These are phyloP conservation scores for Syngnathus typhle DNA, from an alignment of 2,113 vertebrate genomes.

Conservation along the genomic window DNA sequence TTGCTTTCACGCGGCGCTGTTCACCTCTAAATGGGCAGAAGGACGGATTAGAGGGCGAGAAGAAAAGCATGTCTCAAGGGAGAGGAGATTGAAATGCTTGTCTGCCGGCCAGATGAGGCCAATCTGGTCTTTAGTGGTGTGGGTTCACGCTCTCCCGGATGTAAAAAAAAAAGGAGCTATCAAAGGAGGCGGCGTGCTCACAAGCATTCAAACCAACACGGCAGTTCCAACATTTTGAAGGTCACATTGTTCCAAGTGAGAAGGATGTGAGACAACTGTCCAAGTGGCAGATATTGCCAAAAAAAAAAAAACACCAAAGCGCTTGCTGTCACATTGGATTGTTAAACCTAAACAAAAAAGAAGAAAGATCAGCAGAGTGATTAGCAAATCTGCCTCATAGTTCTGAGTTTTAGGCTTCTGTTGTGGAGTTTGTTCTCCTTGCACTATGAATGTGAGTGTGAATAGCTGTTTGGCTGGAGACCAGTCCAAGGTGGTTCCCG, in stretches of 20 bases:
- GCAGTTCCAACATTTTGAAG: conserved; percentile 3
- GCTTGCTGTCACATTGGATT: too few species aligned
- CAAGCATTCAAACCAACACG: conserved; percentile 15
- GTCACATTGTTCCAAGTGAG: conserved; percentile 8
- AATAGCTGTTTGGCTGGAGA: too few species aligned
- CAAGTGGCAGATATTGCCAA: neutral
- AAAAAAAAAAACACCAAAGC: too few species aligned
- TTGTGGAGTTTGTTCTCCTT: too few species aligned
- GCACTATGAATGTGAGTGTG: too few species aligned
- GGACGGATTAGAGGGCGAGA: conserved; percentile 61
- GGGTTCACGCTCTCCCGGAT: conserved; percentile 53
- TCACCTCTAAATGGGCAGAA: conserved; percentile 66
- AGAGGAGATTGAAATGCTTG: conserved; percentile 60
- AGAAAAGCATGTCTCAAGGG: conserved; percentile 58
- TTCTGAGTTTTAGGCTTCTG: too few species aligned
- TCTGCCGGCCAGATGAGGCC: conserved; percentile 56
- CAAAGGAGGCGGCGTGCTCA: conserved; percentile 47
- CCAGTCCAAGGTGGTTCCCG: too few species aligned
- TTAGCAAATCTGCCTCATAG: too few species aligned
- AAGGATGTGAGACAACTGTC: neutral
- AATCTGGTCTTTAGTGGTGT: conserved; percentile 59
- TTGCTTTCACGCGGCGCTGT: conserved; percentile 57
- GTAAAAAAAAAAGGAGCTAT: conserved; percentile 52
- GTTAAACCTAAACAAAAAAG: too few species aligned
- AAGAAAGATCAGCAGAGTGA: too few species aligned